phyloP scores from a whole-genome alignment of 2,113 vertebrate genomes.

The Ageneiosus marmoratus region DNA sequence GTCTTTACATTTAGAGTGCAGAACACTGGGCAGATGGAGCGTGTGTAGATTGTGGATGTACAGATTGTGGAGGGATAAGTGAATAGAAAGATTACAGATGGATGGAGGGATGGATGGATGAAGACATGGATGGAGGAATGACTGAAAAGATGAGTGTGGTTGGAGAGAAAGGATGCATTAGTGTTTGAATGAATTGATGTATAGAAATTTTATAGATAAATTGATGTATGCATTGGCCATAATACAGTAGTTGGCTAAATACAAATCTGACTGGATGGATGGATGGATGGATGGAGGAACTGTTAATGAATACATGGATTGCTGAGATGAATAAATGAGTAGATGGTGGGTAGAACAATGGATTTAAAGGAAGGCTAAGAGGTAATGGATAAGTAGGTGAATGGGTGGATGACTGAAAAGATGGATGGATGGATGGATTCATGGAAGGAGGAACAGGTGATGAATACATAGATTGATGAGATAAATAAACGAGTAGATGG shows the following conservation, averaged over 20 bases:
- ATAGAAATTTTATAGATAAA: not conserved
- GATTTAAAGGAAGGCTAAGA: not conserved
- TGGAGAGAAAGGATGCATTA: not conserved
- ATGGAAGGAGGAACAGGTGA: not conserved
- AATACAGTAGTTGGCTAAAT: not conserved
- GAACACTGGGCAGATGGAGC: slow-evolving; percentile 12
- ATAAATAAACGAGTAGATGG: not conserved
- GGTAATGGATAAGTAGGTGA: not conserved
- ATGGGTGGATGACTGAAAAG: not conserved
- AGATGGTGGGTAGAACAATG: not conserved
- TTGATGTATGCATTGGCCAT: not conserved
- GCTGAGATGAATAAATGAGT: not conserved
- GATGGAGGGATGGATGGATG: not conserved
- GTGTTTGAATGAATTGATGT: not conserved
- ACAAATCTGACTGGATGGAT: not conserved
- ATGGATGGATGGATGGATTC: not conserved
- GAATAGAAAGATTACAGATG: not conserved
- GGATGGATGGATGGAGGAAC: not conserved
- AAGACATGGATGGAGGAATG: not conserved
- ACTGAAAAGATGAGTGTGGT: not conserved
- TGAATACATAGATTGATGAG: not conserved
- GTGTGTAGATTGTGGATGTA: not conserved
- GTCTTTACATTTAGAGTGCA: slow-evolving; percentile 56
- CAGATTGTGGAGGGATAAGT: not conserved
- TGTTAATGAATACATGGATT: no score